A percentile compares a stretch with the other conserved stretches of the same genome.
Evolutionary conservation across 1,140 invertebrate species (phyloP).

Genomic region (Drosophila insularis): DNA sequence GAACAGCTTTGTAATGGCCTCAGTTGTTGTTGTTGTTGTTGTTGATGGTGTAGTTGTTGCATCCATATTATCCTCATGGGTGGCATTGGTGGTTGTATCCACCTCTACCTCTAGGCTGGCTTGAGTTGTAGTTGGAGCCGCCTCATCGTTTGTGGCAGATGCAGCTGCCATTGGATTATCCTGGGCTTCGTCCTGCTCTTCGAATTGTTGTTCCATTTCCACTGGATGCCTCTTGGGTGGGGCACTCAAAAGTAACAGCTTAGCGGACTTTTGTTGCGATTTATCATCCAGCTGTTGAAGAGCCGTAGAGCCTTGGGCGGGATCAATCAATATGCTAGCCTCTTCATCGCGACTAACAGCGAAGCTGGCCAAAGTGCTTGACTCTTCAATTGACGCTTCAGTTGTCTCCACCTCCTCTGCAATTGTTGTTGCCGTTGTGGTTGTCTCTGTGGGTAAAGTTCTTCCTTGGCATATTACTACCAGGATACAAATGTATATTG

Average conservation of each 20-base stretch:
- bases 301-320: slow-evolving; percentile 43
- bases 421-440: slow-evolving; percentile 20
- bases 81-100: slow-evolving; percentile 28
- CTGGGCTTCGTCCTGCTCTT: slow-evolving; percentile 63
- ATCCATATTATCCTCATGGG: neutral
- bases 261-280: slow-evolving; percentile 52
- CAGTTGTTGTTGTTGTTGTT: slow-evolving; percentile 22
- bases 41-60: slow-evolving; percentile 19
- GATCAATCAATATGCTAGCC: slow-evolving; percentile 61
- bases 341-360: slow-evolving; percentile 56
- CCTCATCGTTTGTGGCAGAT: slow-evolving; percentile 29
- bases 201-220: slow-evolving; percentile 57
- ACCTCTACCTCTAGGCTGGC: slow-evolving; percentile 3
- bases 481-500: slow-evolving; percentile 33
- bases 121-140: slow-evolving; percentile 24
- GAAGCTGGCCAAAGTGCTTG: slow-evolving; percentile 15
- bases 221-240: slow-evolving; percentile 49
- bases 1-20: slow-evolving; percentile 63
- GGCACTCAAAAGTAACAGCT: slow-evolving; percentile 67
- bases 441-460: slow-evolving; percentile 30
- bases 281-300: slow-evolving; percentile 18
- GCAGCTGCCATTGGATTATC: slow-evolving; percentile 28
- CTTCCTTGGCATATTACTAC: slow-evolving; percentile 12
- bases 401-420: slow-evolving; percentile 15
- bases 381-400: slow-evolving; percentile 36